phyloP scores from a whole-genome alignment of 2,797 vertebrate species.

The Tamandua tetradactyla region DNA sequence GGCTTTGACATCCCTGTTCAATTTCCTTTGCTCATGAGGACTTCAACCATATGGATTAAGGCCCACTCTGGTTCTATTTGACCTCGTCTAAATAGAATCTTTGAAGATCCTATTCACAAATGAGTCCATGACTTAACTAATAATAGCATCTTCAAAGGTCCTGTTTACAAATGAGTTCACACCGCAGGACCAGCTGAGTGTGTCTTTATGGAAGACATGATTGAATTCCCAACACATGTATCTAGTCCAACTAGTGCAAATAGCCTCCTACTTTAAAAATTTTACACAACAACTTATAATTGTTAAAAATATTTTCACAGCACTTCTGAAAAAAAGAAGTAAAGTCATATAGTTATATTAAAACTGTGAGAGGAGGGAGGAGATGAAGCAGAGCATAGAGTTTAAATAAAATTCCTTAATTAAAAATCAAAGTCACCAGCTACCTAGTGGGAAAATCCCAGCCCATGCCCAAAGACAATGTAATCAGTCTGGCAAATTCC shows the following conservation, averaged over 20 bases:
- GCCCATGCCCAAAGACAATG: background rate
- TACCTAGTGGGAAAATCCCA: background rate
- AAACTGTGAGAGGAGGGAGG: background rate
- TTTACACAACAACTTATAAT: background rate
- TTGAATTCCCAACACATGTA: background rate
- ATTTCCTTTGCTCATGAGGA: too few species aligned
- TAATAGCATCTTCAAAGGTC: too few species aligned
- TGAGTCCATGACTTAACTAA: too few species aligned
- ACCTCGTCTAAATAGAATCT: too few species aligned
- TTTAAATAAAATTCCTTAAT: background rate
- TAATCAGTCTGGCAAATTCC: background rate
- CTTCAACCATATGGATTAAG: too few species aligned
- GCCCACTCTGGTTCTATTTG: too few species aligned
- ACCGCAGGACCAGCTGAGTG: too few species aligned
- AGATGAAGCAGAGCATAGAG: background rate
- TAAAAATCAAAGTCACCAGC: background rate
- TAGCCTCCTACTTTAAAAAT: background rate
- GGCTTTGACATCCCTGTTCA: too few species aligned
- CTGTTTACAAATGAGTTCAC: too few species aligned
- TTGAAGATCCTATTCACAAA: too few species aligned
- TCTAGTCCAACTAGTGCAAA: background rate
- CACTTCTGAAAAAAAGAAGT: background rate
- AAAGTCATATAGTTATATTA: background rate
- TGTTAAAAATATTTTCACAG: constrained; percentile 21
- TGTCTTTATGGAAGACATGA: too few species aligned